Evolutionary conservation across 2,113 vertebrate genomes (phyloP), one percentile per base, ranked within the genome.

Genomic region (Psittacus erithacus): DNA sequence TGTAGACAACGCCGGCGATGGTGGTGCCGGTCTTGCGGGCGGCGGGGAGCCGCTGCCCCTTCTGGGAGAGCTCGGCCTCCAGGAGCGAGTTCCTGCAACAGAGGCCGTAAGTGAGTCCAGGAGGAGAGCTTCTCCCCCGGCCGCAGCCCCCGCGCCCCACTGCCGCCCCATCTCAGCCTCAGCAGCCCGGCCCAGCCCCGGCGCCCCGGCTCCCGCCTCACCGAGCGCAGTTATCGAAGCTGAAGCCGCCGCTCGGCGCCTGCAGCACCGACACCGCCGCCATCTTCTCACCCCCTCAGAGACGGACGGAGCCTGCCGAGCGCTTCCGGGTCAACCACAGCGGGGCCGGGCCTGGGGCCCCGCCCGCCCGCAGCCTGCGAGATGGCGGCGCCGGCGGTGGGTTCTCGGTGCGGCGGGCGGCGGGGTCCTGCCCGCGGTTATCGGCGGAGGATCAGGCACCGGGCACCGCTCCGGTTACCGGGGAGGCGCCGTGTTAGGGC

Each of bases 21-120:
- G 99, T 99, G 10, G 99, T 99, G 85, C 99, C 99, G 0, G 99
- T 99, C 97, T 99, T 99, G 43, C 99, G 98, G 44, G 98, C 98
- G 41, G 97, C 52, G 25, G 99, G 99, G 64, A 99, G 87, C 19
- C 97, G 98, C 83, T 94, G 97, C 19, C 99, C 99, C 74, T 98
- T 96, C 93, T 97, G 98, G 14, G 44, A 92, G 9, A 98, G 97
- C 77, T 99, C 98, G 13, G 95, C 93, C 94, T 99, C 98, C 96
- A 99, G 92, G 11, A 97, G 38, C 4, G 97, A 98, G 98, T 99
- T 99, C 97, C 99, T 99, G 84, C 69, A 95, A 96, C n/a, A 89
- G 65, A 27, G 17, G 25, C 15, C 41, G 25, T 5, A 20, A 75
- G n/a, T 65, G n/a, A 2, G 18, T 16, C 35, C 44, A 52, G 28